These are phyloP conservation scores for Lagorchestes hirsutus DNA, from an alignment of 2,797 vertebrate species.

Conservation along the genomic window DNA sequence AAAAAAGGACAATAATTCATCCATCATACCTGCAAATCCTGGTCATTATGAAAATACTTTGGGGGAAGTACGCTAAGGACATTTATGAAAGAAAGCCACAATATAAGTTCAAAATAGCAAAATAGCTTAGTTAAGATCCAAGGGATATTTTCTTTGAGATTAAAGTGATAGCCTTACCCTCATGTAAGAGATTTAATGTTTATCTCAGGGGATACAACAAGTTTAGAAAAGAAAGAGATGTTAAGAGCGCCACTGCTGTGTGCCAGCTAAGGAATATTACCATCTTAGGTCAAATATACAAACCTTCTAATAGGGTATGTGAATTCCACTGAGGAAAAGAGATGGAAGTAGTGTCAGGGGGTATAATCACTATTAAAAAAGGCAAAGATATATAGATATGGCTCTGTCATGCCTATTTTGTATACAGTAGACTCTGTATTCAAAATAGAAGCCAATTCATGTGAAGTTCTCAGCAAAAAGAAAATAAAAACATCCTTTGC, in stretches of 20 bases:
- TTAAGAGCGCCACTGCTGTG: not conserved
- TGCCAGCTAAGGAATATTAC: slow-evolving; percentile 7
- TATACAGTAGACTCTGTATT: slow-evolving; percentile 66
- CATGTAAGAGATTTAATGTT: not conserved
- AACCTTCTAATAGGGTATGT: slow-evolving; percentile 36
- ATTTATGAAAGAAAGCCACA: not conserved
- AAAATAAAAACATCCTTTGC: slow-evolving; percentile 63
- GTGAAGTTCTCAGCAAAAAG: slow-evolving; percentile 58
- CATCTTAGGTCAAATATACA: slow-evolving; percentile 40
- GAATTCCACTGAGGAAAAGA: slow-evolving; percentile 34
- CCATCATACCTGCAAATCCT: not conserved
- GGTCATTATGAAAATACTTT: not conserved
- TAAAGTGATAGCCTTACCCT: not conserved
- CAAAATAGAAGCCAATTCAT: slow-evolving; percentile 67
- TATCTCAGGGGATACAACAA: slow-evolving; percentile 15
- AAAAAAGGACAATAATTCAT: not conserved
- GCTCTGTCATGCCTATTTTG: slow-evolving; percentile 54
- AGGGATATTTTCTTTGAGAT: slow-evolving; percentile 33
- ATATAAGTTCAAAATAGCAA: not conserved
- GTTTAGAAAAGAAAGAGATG: slow-evolving; percentile 29
- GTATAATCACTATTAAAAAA: slow-evolving; percentile 24
- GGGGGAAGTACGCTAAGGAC: not conserved
- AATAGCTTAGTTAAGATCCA: not conserved
- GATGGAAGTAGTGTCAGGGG: not conserved
- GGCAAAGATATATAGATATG: slow-evolving; percentile 30